Base-by-base conservation (phyloP, 2,797 vertebrate genomes). In the Manis pentadactyla region DNA sequence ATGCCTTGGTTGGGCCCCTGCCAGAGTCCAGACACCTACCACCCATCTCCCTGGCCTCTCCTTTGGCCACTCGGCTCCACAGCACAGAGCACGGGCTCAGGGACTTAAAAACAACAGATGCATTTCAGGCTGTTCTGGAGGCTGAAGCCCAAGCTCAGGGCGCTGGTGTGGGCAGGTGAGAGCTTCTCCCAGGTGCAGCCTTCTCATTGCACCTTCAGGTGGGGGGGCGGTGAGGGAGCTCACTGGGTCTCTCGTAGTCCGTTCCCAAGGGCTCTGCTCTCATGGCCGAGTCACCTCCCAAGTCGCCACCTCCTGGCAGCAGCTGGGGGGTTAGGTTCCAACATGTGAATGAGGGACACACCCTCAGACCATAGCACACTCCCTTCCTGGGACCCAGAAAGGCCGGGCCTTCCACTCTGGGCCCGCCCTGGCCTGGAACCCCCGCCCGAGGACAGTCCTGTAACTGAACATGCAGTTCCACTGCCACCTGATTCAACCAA, bases 141-240 rank as follows among this genome's bases (percentile, higher is more conserved):
- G 42, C 34, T 4, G 37, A 37, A n/a, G 25, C 14, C 59, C 0
- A 0, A 87, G 42, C 18, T 39, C n/a, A 42, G 34, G 53, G 42
- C 2, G 7, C 34, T 11, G 13, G 27, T 14, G 8, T 13, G 51
- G 1, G 15, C 13, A 14, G n/a, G 53, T 0, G 21, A 69, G n/a
- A 29, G 53, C 21, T 63, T 12, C 3, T 84, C 71, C 0, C 1
- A 7, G 51, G 23, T 3, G 7, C 18, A 10, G 73, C 39, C 29
- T 14, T 55, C 42, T 66, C 59, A 1, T 12, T 21, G 17, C 13
- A 12, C 14, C 55, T 64, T 63, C 46, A 5, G 4, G 10, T 23
- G 13, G 29, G 4, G 14, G 34, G 46, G 34, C 21, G 37, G 37
- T 39, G 15, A 23, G 46, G 49, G 57, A 53, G 64, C 63, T 42